Conservation (phyloP, 2,113 vertebrate genomes). For the Tachuris rubrigastra region DNA sequence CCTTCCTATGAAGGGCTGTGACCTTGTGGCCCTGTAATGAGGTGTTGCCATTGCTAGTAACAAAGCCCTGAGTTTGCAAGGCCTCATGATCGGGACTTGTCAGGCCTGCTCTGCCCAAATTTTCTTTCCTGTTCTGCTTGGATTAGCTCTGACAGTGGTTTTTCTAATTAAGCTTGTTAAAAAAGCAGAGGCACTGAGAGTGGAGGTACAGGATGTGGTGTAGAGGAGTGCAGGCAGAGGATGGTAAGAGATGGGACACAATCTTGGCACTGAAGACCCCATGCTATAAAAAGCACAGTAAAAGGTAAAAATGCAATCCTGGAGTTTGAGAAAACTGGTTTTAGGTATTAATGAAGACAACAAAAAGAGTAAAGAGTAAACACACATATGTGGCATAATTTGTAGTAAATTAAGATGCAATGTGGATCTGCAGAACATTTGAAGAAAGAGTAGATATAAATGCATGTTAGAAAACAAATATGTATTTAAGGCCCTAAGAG, state of each 20-base stretch:
- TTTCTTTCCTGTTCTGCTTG: not conserved
- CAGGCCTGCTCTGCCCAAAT: not conserved
- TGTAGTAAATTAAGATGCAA: not conserved
- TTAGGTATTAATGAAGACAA: not conserved
- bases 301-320: not conserved
- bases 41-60: not conserved
- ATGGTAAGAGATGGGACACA: not conserved
- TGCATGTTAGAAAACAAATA: not conserved
- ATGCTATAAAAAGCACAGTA: not conserved
- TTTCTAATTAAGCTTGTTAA: not conserved
- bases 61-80: not conserved
- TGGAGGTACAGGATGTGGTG: not conserved
- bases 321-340: not conserved
- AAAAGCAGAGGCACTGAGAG: not conserved
- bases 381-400: fast-evolving
- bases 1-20: not conserved
- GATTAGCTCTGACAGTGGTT: not conserved
- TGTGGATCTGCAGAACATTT: not conserved
- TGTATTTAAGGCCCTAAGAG: not conserved
- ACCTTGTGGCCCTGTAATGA: not conserved
- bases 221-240: not conserved
- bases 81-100: not conserved
- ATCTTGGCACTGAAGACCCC: not conserved
- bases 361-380: not conserved
- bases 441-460: not conserved